Evolutionary conservation across 1,140 invertebrate species (phyloP).

Genomic region (Megalonaias nervosa): DNA sequence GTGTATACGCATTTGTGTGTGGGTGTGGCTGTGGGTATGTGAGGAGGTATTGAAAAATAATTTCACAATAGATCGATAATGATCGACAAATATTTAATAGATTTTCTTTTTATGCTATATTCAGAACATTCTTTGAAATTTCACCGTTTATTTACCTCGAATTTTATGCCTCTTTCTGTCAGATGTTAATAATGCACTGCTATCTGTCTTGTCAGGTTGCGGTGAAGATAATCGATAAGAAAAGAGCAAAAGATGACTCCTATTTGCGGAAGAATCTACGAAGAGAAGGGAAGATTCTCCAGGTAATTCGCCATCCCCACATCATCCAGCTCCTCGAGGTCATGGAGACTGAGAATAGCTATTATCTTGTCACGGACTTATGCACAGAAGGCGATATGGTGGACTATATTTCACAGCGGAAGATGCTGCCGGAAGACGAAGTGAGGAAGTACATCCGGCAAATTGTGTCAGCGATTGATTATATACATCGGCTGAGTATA

Average conservation of each 20-base stretch:
- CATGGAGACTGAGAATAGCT: constrained; percentile 71
- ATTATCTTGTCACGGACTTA: constrained; percentile 69
- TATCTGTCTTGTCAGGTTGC: constrained; percentile 59
- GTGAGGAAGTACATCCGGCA: constrained; percentile 66
- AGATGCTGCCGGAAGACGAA: constrained; percentile 63
- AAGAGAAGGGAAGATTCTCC: constrained; percentile 67
- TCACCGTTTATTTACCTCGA: neutral
- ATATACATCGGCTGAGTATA: constrained; percentile 67
- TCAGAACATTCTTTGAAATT: neutral
- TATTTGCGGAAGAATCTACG: constrained; percentile 69
- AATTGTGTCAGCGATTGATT: constrained; percentile 68
- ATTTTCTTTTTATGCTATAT: neutral
- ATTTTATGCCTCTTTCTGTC: neutral
- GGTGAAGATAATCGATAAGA: constrained; percentile 70
- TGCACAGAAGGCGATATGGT: constrained; percentile 69
- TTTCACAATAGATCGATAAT: neutral
- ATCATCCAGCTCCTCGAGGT: constrained; percentile 67
- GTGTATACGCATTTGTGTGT: too few relatives aligned
- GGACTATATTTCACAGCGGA: constrained; percentile 66
- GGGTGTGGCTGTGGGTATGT: too few relatives aligned
- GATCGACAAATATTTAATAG: neutral
- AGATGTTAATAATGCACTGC: neutral
- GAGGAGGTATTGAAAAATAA: too few relatives aligned
- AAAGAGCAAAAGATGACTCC: constrained; percentile 62
- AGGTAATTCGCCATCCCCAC: constrained; percentile 66